Conservation (phyloP, 1,140 invertebrate species). For the Holcopasites calliopsidis region DNA sequence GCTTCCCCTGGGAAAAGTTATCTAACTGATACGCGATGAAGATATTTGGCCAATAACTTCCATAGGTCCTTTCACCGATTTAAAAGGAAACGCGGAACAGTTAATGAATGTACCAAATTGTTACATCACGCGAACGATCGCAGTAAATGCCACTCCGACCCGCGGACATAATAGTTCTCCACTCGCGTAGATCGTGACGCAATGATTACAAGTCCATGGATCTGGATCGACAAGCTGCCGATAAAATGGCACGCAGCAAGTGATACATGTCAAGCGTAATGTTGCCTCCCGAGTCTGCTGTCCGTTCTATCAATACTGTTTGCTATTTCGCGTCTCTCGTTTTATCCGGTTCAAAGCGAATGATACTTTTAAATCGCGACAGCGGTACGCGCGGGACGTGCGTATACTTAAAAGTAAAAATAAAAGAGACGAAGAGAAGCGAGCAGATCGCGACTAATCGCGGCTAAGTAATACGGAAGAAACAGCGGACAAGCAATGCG, state of each 20-base stretch:
- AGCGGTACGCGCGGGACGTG: not conserved
- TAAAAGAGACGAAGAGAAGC: not conserved
- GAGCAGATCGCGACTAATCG: no score
- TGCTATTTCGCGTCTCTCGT: no score
- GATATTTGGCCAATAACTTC: no score
- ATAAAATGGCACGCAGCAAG: conserved; percentile 1
- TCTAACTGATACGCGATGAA: no score
- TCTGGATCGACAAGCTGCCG: not conserved
- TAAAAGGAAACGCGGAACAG: not conserved
- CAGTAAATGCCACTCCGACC: not conserved
- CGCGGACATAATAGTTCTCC: conserved; percentile 27
- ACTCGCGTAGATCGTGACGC: conserved; percentile 1
- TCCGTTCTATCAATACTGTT: no score
- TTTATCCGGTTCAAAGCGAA: no score
- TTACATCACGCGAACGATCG: not conserved
- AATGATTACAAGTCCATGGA: not conserved
- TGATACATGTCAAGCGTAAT: no score
- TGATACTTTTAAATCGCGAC: no score
- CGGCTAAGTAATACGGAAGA: not conserved
- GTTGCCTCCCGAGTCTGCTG: no score
- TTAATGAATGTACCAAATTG: not conserved
- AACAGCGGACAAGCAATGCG: no score
- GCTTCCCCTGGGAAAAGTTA: no score
- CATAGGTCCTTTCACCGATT: not conserved
- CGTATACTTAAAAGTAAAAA: not conserved